Base-by-base conservation (phyloP, 2,113 vertebrate genomes). In the Archocentrus centrarchus region DNA sequence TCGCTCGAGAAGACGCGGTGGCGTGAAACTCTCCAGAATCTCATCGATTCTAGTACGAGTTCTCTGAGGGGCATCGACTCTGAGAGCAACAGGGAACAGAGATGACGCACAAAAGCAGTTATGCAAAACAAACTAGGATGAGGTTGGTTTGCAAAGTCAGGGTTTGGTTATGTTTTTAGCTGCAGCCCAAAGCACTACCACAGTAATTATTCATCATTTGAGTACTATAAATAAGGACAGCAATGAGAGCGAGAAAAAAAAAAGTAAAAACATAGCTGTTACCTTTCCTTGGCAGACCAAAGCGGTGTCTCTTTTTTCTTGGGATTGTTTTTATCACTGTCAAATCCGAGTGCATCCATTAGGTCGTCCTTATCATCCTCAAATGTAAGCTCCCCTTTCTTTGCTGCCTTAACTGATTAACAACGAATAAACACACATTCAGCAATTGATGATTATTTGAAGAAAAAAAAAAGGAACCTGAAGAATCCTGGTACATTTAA, bases 321-420 rank as follows among this genome's bases (percentile, higher is more conserved):
- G 0, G 87, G 86, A 41, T 85, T 82, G 10, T 88, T 91, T 83
- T 87, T 94, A 0, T 90, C 92, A 75, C 88, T 85, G 20, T 95
- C 96, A 85, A 98, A 96, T 27, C 97, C 97, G 8, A 98, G 93
- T 0, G 95, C 85, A 7, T 96, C 95, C 93, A 98, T 96, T 20
- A 98, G 75, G 82, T 98, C 96, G 0, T 98, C 96, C 55, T 88
- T 93, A 11, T 96, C 96, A 2, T 96, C 96, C 7, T 97, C 97
- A 85, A 98, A 98, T 0, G 41, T 88, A 14, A 97, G 59, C 4
- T 96, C 93, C 0, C 92, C 90, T 68, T 90, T 96, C 13, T 91
- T 95, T 0, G 91, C 87, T 6, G 62, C 32, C 73, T 85, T 89
- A 32, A 79, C 88, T 91, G 88, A 73, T 11, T 47, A 88, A 87